Evolutionary conservation across 2,113 vertebrate genomes (phyloP), one percentile per base, ranked within the genome.

Genomic region (Bagarius yarrelli): DNA sequence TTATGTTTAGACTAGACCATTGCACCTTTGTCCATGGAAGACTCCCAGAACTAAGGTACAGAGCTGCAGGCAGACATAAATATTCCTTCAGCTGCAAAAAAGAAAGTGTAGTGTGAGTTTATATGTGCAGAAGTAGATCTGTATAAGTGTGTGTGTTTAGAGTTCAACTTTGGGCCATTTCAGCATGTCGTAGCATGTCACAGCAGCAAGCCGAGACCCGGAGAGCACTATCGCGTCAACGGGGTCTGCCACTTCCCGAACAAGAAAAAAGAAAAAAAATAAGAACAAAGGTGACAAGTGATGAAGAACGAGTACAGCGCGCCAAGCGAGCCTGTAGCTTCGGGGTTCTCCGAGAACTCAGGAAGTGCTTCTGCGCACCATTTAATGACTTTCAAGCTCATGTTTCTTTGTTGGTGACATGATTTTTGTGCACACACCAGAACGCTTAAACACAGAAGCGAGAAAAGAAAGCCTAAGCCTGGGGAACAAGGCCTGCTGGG

Each of bases 101-200:
- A 78, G 30, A 67, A n/a, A 78, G 36, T 55, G 50, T 23, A 18
- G 23, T 23, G 60, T 78, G 57, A 27, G 25, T 47, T 16, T 3
- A 8, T 36, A 4, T 63, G 60, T 30, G 27, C 14, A 47, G 23
- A 47, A 25, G 40, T 40, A 57, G 72, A 74, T 36, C n/a, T 74
- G 52, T 74, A 25, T 21, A 19, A 34, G 14, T 53, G 57, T 56
- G 60, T 74, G 23, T 9, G 40, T 73, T 71, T 55, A 40, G 82
- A 81, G 79, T 81, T 81, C 85, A 83, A 19, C 30, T 76, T 25
- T 18, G 30, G 82, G 79, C 72, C 82, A 81, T 55, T 67, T 74
- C 79, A 63, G 53, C 74, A 69, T 74, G 69, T 85, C 53, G 25
- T 53, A 47, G 64, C 64, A 71, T 52, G 50, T 83, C 84, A 76